phyloP scores from a whole-genome alignment of 2,888 invertebrate species.

The Andrena praecox region DNA sequence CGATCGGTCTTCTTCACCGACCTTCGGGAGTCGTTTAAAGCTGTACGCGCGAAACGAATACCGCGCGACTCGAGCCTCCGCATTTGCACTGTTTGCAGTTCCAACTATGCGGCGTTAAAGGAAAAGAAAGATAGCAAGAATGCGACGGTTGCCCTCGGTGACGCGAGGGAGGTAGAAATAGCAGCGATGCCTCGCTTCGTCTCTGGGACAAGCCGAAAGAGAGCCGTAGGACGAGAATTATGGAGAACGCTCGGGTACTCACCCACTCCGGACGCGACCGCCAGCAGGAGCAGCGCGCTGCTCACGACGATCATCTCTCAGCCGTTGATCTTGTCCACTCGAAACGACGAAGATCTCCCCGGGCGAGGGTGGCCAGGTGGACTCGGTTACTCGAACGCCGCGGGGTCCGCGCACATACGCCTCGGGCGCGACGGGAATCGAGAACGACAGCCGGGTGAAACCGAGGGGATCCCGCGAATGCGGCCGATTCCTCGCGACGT shows the following conservation, averaged over 20 bases:
- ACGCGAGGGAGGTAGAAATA: neutral
- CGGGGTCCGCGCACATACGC: slow-evolving; percentile 39
- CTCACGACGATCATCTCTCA: slow-evolving; percentile 72
- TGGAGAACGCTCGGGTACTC: slow-evolving; percentile 63
- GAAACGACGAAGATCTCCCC: slow-evolving; percentile 6
- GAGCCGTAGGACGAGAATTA: neutral
- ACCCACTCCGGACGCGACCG: slow-evolving; percentile 78
- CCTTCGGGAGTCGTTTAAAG: slow-evolving; percentile 56
- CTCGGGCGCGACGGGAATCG: neutral
- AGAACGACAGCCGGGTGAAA: slow-evolving; percentile 10
- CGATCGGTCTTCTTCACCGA: slow-evolving; percentile 44
- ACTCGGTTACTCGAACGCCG: slow-evolving; percentile 20
- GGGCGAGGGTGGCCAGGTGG: neutral
- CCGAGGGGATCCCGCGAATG: slow-evolving; percentile 19
- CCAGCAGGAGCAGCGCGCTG: slow-evolving; percentile 76
- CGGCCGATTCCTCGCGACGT: slow-evolving; percentile 21
- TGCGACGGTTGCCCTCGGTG: neutral
- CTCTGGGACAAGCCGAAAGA: too few relatives aligned
- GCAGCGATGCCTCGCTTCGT: neutral
- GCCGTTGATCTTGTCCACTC: neutral
- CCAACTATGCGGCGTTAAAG: neutral
- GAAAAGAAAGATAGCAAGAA: neutral
- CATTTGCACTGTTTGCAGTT: neutral
- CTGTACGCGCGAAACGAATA: slow-evolving; percentile 24
- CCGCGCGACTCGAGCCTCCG: neutral